These are phyloP conservation scores for Alfaro cultratus DNA, from an alignment of 2,797 vertebrate genomes.

Conservation along the genomic window DNA sequence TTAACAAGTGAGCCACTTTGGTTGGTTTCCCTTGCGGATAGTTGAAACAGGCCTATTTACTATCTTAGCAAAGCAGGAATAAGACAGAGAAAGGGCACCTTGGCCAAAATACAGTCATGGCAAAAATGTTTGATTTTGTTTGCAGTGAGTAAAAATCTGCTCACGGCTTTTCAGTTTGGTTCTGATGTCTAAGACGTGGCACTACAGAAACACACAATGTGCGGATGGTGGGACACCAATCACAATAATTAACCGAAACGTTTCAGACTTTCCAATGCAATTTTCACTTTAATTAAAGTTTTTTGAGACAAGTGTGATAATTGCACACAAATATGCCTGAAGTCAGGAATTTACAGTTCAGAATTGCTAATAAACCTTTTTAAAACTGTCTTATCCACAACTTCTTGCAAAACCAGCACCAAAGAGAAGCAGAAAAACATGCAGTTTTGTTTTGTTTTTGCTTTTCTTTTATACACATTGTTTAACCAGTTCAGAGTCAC, in stretches of 20 bases:
- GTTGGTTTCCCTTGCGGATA: slow-evolving; percentile 29
- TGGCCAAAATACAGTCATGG: slow-evolving; percentile 22
- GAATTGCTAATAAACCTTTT: slow-evolving; percentile 30
- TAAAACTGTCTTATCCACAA: slow-evolving; percentile 25
- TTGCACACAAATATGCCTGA: slow-evolving; percentile 35
- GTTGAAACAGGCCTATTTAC: slow-evolving; percentile 47
- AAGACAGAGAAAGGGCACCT: slow-evolving; percentile 54
- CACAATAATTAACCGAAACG: slow-evolving; percentile 57
- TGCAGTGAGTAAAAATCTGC: slow-evolving; percentile 51
- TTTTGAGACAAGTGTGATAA: slow-evolving; percentile 65
- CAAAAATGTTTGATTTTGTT: slow-evolving; percentile 35
- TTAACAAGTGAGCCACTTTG: slow-evolving; percentile 59
- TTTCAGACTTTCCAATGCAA: slow-evolving; percentile 43
- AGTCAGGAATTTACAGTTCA: slow-evolving; percentile 31
- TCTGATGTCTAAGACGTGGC: slow-evolving; percentile 27
- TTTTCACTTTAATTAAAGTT: slow-evolving; percentile 71
- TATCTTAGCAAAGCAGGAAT: slow-evolving; percentile 35
- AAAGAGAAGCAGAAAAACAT: background rate
- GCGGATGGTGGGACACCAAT: slow-evolving; percentile 24
- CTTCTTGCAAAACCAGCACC: background rate
- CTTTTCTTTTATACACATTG: background rate
- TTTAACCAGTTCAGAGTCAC: background rate
- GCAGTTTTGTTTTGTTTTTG: background rate
- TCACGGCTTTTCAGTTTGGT: slow-evolving; percentile 20
- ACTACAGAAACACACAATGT: slow-evolving; percentile 42